A percentile compares a stretch with the other conserved stretches of the same genome.
phyloP scores from a whole-genome alignment of 2,797 vertebrate species.

The Aphelocoma californica region DNA sequence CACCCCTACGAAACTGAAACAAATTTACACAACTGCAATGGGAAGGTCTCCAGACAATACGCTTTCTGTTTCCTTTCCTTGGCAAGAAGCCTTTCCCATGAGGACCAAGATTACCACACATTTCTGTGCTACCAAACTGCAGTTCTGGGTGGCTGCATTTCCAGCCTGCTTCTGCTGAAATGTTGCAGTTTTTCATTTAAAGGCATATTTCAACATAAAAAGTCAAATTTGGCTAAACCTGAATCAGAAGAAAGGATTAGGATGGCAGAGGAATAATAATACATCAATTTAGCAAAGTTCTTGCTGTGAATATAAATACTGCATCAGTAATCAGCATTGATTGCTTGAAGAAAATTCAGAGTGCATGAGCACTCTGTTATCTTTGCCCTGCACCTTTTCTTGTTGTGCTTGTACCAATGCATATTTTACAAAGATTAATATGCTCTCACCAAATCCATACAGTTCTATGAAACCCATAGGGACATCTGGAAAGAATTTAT shows the following conservation, averaged over 20 bases:
- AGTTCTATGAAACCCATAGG: background rate
- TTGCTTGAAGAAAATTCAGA: slow-evolving; percentile 32
- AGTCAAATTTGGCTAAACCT: slow-evolving; percentile 1
- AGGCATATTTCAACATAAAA: background rate
- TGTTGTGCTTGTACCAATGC: slow-evolving; percentile 6
- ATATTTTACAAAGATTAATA: slow-evolving; percentile 49
- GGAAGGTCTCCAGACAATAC: background rate
- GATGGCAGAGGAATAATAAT: slow-evolving; percentile 35
- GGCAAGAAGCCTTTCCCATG: background rate
- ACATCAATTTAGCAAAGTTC: slow-evolving; percentile 4
- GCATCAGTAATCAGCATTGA: slow-evolving; percentile 21
- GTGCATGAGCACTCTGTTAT: slow-evolving; percentile 12
- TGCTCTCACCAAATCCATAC: background rate
- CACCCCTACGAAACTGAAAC: background rate
- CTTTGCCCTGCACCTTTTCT: slow-evolving; percentile 30
- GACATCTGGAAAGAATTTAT: background rate
- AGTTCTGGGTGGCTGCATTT: background rate
- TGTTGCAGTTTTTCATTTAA: background rate
- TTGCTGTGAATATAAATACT: slow-evolving; percentile 14
- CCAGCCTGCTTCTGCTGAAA: background rate
- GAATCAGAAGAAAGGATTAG: slow-evolving; percentile 33
- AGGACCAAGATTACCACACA: background rate
- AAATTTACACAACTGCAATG: background rate
- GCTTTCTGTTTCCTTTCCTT: background rate
- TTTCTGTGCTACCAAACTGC: background rate